These are phyloP conservation scores for Pollenia amentaria DNA, from an alignment of 2,888 invertebrate species.

Conservation along the genomic window DNA sequence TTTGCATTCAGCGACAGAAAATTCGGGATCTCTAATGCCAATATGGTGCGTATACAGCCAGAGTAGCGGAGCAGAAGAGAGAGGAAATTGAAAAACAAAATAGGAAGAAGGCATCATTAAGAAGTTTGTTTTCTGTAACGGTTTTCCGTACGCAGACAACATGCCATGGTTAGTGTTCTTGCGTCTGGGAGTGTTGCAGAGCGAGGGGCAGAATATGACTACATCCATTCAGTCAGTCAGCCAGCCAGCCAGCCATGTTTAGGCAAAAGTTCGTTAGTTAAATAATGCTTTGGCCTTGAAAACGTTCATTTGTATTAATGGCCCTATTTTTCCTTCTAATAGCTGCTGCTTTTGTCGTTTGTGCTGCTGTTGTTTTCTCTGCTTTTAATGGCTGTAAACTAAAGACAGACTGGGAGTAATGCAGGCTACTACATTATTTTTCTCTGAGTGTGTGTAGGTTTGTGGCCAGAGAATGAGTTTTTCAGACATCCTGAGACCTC, in stretches of 20 bases:
- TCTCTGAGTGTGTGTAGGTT: constrained; percentile 51
- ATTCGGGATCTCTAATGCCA: constrained; percentile 41
- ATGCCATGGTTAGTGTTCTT: background rate
- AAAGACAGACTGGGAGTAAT: constrained; percentile 60
- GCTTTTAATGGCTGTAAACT: constrained; percentile 27
- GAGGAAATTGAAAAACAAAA: background rate
- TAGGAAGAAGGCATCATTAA: constrained; percentile 42
- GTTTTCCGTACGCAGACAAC: constrained; percentile 59
- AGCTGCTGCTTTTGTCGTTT: constrained; percentile 22
- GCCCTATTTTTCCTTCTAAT: constrained; percentile 62
- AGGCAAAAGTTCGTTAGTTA: constrained; percentile 69
- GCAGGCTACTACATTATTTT: constrained; percentile 62
- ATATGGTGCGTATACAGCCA: constrained; percentile 1
- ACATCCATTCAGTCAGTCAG: constrained; percentile 9
- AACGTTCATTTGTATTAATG: constrained; percentile 68
- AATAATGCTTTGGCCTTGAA: constrained; percentile 72
- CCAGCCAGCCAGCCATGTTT: constrained; percentile 44
- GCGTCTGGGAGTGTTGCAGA: background rate
- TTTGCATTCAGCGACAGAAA: constrained; percentile 36
- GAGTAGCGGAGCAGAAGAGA: background rate
- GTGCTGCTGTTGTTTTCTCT: constrained; percentile 15
- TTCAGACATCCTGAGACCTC: constrained; percentile 72
- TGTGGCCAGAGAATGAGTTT: constrained; percentile 68
- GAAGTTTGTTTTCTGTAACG: constrained; percentile 37
- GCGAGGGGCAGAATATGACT: background rate